phyloP scores from a whole-genome alignment of 2,797 vertebrate genomes.

The Alectoris magna region DNA sequence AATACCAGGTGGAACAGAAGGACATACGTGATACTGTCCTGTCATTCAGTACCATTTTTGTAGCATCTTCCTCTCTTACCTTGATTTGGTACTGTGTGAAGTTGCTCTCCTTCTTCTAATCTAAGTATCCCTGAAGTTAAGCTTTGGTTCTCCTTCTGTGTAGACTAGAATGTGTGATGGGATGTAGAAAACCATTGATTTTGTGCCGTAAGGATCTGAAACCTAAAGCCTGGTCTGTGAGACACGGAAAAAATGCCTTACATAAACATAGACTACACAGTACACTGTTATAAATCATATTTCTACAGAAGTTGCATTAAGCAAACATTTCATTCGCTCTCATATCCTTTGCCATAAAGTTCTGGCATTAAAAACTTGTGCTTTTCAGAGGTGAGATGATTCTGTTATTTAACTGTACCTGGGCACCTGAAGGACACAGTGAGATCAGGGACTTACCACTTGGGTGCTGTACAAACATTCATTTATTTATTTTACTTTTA shows the following conservation, averaged over 20 bases:
- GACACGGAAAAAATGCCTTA: not conserved
- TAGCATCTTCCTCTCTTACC: not conserved
- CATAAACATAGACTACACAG: not conserved
- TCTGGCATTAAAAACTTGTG: conserved; percentile 17
- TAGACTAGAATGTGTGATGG: not conserved
- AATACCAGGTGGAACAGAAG: not conserved
- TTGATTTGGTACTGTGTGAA: not conserved
- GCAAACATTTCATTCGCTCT: conserved; percentile 20
- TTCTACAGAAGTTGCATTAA: not conserved
- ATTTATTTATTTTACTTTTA: conserved; percentile 26
- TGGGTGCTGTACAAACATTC: not conserved
- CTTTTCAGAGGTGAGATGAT: not conserved
- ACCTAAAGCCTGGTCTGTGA: not conserved
- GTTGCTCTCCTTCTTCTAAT: not conserved
- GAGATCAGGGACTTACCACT: not conserved
- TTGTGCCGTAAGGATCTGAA: not conserved
- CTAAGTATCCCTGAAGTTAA: not conserved
- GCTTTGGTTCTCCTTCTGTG: fast-evolving
- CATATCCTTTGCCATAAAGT: not conserved
- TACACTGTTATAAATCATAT: not conserved
- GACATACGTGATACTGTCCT: not conserved
- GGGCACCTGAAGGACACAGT: not conserved
- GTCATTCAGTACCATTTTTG: not conserved
- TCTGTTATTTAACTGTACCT: conserved; percentile 15
- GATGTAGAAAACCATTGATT: not conserved